Evolutionary conservation across 2,888 invertebrate genomes (phyloP), one percentile per base, ranked within the genome.

Genomic region (Stratiomys singularior): DNA sequence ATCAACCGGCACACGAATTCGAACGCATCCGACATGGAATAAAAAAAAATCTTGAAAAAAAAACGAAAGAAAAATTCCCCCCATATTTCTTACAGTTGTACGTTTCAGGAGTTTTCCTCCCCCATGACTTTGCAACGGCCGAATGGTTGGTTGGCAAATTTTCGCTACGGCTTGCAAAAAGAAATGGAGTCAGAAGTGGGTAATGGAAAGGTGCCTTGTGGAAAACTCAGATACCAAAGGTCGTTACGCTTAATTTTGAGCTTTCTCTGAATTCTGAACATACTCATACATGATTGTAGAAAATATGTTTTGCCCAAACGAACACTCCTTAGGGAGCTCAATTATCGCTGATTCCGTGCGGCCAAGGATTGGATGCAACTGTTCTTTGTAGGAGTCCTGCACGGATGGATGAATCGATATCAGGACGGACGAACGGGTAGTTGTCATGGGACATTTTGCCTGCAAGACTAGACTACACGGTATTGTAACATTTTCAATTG

Each of bases 401-500:
- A 3, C 37, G 37, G 37, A 37, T 9, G 37, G 37, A 3, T 37
- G 37, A 9, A 9, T 9, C 3, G 37, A 9, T 9, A 37, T 3
- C 37, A 37, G 21, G 21, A 9, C 3, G 18, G 58, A 21, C n/a
- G n/a, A n/a, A n/a, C n/a, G n/a, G n/a, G n/a, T n/a, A n/a, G n/a
- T n/a, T 11, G 23, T 60, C 58, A 9, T 13, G 23, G 4, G 13
- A 13, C 3, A 18, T 23, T 37, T 37, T 4, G 25, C 4, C 21
- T 60, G 23, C 25, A 13, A 18, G 58, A 25, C 58, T 25, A 25
- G 25, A 5, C 7, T 23, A 60, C 60, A n/a, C n/a, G n/a, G n/a
- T n/a, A 60, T 21, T 25, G 25, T 21, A 64, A 5, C 30, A 64
- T 44, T 69, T 69, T 69, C 69, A 69, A 46, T 69, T 46, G 25